These are phyloP conservation scores for Plectropomus leopardus DNA, from an alignment of 2,113 vertebrate genomes.

Conservation along the genomic window DNA sequence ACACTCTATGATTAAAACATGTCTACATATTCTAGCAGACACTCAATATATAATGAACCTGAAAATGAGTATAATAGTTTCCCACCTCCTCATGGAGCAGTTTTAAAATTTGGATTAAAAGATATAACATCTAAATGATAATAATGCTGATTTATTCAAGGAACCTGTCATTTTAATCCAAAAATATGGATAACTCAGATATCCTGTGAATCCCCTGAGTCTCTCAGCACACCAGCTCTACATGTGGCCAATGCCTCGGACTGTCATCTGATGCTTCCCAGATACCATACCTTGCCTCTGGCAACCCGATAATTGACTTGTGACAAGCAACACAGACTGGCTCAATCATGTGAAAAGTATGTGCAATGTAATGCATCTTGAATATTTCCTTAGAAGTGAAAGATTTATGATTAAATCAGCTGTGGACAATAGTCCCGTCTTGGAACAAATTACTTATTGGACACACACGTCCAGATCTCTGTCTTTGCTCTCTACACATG, in stretches of 20 bases:
- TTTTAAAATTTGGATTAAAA: not conserved
- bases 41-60: no score
- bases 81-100: not conserved
- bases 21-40: no score
- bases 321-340: slow-evolving; percentile 3
- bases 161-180: not conserved
- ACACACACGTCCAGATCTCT: slow-evolving; percentile 13
- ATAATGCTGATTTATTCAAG: not conserved
- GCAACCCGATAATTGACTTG: slow-evolving; percentile 5
- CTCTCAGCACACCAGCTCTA: not conserved
- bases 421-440: not conserved
- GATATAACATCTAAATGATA: not conserved
- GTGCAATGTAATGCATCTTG: not conserved
- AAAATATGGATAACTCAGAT: not conserved
- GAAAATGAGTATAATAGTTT: no score
- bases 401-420: slow-evolving; percentile 47
- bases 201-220: not conserved
- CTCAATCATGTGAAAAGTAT: slow-evolving; percentile 38
- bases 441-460: slow-evolving; percentile 11
- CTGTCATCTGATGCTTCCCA: slow-evolving; percentile 43
- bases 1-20: no score
- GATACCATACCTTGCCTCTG: not conserved
- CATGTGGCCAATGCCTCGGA: not conserved
- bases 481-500: slow-evolving; percentile 40
- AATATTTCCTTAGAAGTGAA: slow-evolving; percentile 4